phyloP scores from a whole-genome alignment of 2,888 invertebrate genomes.

The Drosophila macrospina region DNA sequence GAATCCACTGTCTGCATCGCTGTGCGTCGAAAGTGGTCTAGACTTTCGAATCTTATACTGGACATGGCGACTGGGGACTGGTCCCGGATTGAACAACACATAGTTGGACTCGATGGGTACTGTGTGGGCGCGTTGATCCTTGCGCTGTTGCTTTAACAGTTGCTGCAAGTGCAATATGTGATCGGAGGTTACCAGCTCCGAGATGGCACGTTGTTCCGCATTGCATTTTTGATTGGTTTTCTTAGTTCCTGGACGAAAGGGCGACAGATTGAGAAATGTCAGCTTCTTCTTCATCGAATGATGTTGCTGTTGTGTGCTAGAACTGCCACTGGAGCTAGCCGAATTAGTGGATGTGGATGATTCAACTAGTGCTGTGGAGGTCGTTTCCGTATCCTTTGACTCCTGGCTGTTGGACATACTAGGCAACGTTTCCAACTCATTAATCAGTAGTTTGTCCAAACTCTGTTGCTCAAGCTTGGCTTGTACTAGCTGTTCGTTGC shows the following conservation, averaged over 20 bases:
- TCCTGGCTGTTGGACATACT: slow-evolving; percentile 83
- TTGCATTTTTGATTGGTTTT: slow-evolving; percentile 53
- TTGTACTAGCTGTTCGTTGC: slow-evolving; percentile 81
- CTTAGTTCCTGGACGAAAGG: slow-evolving; percentile 73
- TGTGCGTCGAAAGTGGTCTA: slow-evolving; percentile 85
- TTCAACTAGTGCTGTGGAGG: slow-evolving; percentile 82
- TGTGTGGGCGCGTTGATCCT: slow-evolving; percentile 82
- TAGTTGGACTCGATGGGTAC: slow-evolving; percentile 85
- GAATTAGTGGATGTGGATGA: slow-evolving; percentile 81
- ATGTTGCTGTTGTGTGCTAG: slow-evolving; percentile 55
- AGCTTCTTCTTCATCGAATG: slow-evolving; percentile 81
- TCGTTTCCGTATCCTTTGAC: slow-evolving; percentile 79
- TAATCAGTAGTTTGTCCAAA: slow-evolving; percentile 63
- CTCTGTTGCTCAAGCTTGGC: slow-evolving; percentile 77
- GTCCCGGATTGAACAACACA: slow-evolving; percentile 85
- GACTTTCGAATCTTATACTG: slow-evolving; percentile 85
- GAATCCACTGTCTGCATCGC: slow-evolving; percentile 89
- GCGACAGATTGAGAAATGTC: slow-evolving; percentile 83
- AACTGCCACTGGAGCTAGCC: slow-evolving; percentile 70
- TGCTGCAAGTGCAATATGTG: slow-evolving; percentile 80
- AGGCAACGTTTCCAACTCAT: slow-evolving; percentile 61
- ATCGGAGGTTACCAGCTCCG: slow-evolving; percentile 76
- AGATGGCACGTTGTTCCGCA: slow-evolving; percentile 72
- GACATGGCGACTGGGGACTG: slow-evolving; percentile 84
- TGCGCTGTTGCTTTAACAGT: slow-evolving; percentile 71